A percentile compares a stretch with the other conserved stretches of the same genome.
These are phyloP conservation scores for Arctia plantaginis DNA, from an alignment of 2,888 invertebrate genomes.

Conservation along the genomic window DNA sequence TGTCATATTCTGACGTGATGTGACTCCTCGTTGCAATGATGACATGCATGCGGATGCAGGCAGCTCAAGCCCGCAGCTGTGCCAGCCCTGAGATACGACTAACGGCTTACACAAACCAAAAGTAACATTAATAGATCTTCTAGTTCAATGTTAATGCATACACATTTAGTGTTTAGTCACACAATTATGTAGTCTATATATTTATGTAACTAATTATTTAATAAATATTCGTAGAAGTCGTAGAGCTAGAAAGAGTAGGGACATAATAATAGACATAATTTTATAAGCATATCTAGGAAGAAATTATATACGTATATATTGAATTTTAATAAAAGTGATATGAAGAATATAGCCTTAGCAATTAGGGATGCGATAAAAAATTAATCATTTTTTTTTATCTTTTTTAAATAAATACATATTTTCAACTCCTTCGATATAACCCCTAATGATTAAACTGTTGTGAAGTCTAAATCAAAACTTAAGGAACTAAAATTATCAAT, in stretches of 20 bases:
- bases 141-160: slow-evolving; percentile 63
- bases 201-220: background rate
- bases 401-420: too few species aligned
- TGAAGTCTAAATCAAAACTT: too few species aligned
- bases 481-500: too few species aligned
- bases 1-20: slow-evolving; percentile 49
- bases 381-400: too few species aligned
- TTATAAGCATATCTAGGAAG: too few species aligned
- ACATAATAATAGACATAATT: background rate
- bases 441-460: too few species aligned
- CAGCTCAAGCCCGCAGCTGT: slow-evolving; percentile 59
- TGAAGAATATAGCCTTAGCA: too few species aligned
- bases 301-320: too few species aligned
- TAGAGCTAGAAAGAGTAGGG: background rate
- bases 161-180: slow-evolving; percentile 46
- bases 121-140: slow-evolving; percentile 63
- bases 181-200: background rate
- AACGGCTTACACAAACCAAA: slow-evolving; percentile 55
- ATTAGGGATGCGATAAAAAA: too few species aligned
- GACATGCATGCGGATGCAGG: slow-evolving; percentile 50
- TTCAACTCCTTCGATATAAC: too few species aligned
- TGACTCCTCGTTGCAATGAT: slow-evolving; percentile 37
- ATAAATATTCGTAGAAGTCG: background rate
- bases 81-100: slow-evolving; percentile 55
- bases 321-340: too few species aligned